Conservation (phyloP, 2,888 invertebrate genomes). For the Bruchidius siliquastri region DNA sequence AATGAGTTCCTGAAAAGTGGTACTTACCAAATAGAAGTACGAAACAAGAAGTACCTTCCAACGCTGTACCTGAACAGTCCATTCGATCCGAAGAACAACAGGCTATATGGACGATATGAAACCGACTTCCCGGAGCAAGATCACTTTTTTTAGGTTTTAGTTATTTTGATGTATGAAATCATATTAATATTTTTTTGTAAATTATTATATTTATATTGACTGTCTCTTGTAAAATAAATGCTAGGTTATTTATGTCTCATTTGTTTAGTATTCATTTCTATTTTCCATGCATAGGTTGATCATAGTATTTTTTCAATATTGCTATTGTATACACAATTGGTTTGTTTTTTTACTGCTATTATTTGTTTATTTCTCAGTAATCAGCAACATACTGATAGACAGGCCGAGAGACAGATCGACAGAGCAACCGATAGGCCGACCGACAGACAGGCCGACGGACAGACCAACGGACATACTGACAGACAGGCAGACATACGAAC, state of each 20-base stretch:
- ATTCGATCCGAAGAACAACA: slow-evolving; percentile 74
- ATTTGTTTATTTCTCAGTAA: too few species aligned
- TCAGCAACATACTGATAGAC: too few species aligned
- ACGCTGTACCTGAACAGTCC: slow-evolving; percentile 68
- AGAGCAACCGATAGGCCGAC: too few species aligned
- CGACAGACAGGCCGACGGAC: too few species aligned
- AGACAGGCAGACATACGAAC: too few species aligned
- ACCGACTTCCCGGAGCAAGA: slow-evolving; percentile 42
- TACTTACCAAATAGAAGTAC: slow-evolving; percentile 73
- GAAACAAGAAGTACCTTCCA: slow-evolving; percentile 70
- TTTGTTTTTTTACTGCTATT: too few species aligned
- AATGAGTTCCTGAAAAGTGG: slow-evolving; percentile 65
- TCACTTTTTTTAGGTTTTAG: slow-evolving; percentile 30
- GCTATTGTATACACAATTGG: too few species aligned
- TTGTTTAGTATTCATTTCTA: too few species aligned
- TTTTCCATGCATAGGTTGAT: too few species aligned
- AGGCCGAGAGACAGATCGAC: too few species aligned
- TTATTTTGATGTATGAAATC: background rate
- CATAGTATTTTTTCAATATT: too few species aligned
- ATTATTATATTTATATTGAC: background rate
- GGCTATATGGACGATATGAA: slow-evolving; percentile 67
- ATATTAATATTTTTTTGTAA: background rate
- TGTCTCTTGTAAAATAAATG: background rate
- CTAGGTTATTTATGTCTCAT: background rate
- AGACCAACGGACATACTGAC: too few species aligned